Conservation (phyloP, 1,140 invertebrate genomes). For the Brachionus rubens region DNA sequence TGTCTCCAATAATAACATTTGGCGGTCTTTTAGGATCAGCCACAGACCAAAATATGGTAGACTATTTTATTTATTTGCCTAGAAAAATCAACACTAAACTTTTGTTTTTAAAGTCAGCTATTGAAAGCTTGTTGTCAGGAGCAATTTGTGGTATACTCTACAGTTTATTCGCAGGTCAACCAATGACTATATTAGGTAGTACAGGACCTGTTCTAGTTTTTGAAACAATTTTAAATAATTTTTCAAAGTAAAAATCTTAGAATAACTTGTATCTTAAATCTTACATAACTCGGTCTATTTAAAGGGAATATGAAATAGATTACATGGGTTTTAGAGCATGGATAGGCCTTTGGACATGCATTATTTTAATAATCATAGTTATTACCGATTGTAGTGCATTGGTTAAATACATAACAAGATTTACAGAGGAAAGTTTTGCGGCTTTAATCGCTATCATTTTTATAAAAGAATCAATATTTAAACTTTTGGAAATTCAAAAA, state of each 20-base stretch:
- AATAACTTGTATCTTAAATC: background rate
- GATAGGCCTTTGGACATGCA: constrained; percentile 87
- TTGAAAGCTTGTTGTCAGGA: constrained; percentile 92
- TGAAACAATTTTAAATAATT: constrained; percentile 91
- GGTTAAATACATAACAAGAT: constrained; percentile 94
- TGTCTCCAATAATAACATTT: constrained; percentile 95
- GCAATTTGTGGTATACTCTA: constrained; percentile 92
- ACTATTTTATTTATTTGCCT: background rate
- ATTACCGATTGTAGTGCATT: constrained; percentile 92
- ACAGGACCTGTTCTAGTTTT: constrained; percentile 97
- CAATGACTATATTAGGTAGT: constrained; percentile 91
- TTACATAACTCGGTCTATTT: too few relatives aligned
- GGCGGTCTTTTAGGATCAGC: constrained; percentile 89
- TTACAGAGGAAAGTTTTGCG: constrained; percentile 90
- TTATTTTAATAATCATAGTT: constrained; percentile 82
- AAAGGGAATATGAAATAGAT: constrained; percentile 69
- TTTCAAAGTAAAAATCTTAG: constrained; percentile 72
- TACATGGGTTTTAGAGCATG: constrained; percentile 90
- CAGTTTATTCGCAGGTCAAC: constrained; percentile 94
- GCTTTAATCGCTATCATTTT: constrained; percentile 97
- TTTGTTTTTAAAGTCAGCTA: constrained; percentile 69
- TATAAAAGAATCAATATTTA: constrained; percentile 83
- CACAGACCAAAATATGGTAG: constrained; percentile 84
- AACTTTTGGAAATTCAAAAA: constrained; percentile 52
- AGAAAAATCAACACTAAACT: background rate